Evolutionary conservation across 2,888 invertebrate species (phyloP), one percentile per base, ranked within the genome.

Genomic region (Crossocerus cetratus): DNA sequence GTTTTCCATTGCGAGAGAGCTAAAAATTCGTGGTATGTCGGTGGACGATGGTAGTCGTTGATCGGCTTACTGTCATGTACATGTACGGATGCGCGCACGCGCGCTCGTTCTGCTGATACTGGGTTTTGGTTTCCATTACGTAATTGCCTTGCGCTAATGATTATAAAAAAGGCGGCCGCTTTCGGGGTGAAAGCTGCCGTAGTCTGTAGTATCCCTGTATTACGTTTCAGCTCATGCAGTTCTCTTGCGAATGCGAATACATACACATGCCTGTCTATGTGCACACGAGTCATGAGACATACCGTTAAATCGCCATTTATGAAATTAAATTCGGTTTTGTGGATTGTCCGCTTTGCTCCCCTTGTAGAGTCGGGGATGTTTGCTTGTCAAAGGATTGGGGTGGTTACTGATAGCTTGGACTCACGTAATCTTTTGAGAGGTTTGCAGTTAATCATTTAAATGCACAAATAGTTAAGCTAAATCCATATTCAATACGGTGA

Each of bases 261-360:
- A 32, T 32, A 0, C 3, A 32, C 3, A 8, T 32, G 2, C 11
- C 8, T 32, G 71, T 23, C 62, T 53, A 73, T 56, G 72, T 63
- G 60, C 75, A 63, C 65, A 76, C 68, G 67, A 23, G 54, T 69
- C 55, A 45, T 23, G 58, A 65, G 72, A 62, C 57, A 61, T 59
- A 64, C 70, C 65, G 44, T 66, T 69, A 32, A 74, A 81, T 80
- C 75, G 78, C 82, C 80, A 84, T 85, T 86, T 83, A 76, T 76
- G 80, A 83, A 84, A 85, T 86, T 82, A 80, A 82, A 82, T 32
- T 32, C 32, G 32, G 32, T 80, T 83, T 80, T 72, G 76, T 70
- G 64, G 74, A 42, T 72, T 69, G 59, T 56, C 60, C 61, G 70
- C 72, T 45, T 45, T 22, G 54, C 5, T 61, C 22, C 18, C 21